Conservation (phyloP, 1,140 invertebrate genomes). For the Drosophila ananassae region DNA sequence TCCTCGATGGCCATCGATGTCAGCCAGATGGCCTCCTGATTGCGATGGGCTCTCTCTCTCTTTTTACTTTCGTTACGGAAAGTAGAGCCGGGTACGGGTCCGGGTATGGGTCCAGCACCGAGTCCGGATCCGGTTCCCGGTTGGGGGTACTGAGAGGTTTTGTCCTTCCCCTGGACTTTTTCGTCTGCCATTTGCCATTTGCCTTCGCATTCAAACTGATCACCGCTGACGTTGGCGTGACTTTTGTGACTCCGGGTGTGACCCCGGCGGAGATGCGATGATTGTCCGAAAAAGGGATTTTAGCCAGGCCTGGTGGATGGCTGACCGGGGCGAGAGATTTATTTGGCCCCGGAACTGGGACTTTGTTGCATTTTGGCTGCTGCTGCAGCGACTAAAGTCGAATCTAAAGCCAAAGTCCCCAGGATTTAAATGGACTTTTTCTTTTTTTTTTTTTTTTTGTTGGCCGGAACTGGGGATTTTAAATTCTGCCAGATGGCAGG, state of each 20-base stretch:
- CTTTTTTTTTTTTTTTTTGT: neutral
- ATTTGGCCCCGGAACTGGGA: slow-evolving; percentile 13
- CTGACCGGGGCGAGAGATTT: slow-evolving; percentile 16
- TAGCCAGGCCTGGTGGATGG: slow-evolving; percentile 13
- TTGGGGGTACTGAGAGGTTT: neutral
- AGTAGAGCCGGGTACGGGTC: neutral
- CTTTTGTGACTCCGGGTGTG: slow-evolving; percentile 49
- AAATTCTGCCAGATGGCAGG: slow-evolving; percentile 3
- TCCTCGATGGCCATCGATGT: slow-evolving; percentile 49
- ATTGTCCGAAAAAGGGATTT: slow-evolving; percentile 41
- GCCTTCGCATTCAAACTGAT: slow-evolving; percentile 35
- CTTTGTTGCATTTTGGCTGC: slow-evolving; percentile 5
- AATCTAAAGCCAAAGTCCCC: neutral
- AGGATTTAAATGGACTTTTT: neutral
- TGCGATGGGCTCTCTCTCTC: slow-evolving; percentile 10
- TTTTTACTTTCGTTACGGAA: slow-evolving; percentile 1
- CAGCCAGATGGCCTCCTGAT: slow-evolving; percentile 39
- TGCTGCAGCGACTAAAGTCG: neutral
- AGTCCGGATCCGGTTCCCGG: neutral
- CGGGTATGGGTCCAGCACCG: neutral
- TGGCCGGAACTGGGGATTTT: slow-evolving; percentile 2
- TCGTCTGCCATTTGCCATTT: slow-evolving; percentile 11
- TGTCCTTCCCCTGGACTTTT: neutral
- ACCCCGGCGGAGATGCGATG: slow-evolving; percentile 47
- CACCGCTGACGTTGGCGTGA: slow-evolving; percentile 48